phyloP scores from a whole-genome alignment of 2,888 invertebrate genomes.

The Podotricha telesiphe region DNA sequence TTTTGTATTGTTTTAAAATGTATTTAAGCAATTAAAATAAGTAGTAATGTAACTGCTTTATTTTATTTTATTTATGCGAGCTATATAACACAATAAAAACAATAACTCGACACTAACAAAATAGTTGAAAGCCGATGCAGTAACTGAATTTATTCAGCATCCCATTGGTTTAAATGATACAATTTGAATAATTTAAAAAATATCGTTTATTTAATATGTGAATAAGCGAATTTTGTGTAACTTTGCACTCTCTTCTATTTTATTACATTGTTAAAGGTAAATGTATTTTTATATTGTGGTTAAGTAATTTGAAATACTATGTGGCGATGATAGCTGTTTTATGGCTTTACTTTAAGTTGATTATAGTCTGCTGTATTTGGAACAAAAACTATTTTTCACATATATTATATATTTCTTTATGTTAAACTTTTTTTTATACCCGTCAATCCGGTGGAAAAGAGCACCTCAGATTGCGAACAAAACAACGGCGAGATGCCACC shows the following conservation, averaged over 20 bases:
- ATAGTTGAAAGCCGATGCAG: not conserved
- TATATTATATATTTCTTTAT: not conserved
- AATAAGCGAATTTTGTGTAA: not conserved
- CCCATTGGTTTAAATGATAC: not conserved
- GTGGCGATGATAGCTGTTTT: not conserved
- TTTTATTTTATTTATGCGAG: no score
- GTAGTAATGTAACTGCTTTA: not conserved
- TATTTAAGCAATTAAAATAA: no score
- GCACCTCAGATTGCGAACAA: not conserved
- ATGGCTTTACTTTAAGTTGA: not conserved
- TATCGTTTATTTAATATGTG: not conserved
- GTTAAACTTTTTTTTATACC: no score
- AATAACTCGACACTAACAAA: no score
- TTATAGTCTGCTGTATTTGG: not conserved
- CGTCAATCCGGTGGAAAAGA: not conserved
- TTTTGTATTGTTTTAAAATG: constrained; percentile 2
- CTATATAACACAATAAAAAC: not conserved
- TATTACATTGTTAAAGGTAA: constrained; percentile 44
- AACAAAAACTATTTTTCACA: no score
- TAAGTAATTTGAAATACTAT: constrained; percentile 50
- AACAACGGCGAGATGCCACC: not conserved
- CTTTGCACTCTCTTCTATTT: constrained; percentile 51
- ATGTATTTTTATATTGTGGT: constrained; percentile 48
- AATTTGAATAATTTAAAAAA: constrained; percentile 6
- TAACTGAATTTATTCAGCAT: constrained; percentile 4